Percentiles rank a stretch among this genome's conserved stretches.
Conservation (phyloP, 2,113 vertebrate species). For the Tamias sibiricus region DNA sequence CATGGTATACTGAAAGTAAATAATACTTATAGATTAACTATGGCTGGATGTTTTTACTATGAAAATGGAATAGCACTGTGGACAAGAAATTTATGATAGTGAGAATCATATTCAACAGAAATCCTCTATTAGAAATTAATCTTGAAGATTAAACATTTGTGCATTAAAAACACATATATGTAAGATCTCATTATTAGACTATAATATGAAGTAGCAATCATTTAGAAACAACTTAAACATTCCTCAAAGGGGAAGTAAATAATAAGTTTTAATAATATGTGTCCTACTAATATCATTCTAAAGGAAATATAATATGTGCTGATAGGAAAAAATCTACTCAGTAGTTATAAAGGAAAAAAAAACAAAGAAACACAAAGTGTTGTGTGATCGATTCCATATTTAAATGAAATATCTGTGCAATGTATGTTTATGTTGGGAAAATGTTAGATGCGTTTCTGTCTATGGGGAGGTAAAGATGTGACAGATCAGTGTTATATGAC, state of each 20-base stretch:
- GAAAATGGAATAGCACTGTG: conserved; percentile 67
- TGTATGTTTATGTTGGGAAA: not conserved
- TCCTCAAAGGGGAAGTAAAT: not conserved
- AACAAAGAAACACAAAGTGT: not conserved
- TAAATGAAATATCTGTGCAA: not conserved
- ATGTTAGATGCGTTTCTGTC: not conserved
- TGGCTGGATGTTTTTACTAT: conserved; percentile 62
- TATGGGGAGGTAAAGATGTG: not conserved
- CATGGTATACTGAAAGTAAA: conserved; percentile 54
- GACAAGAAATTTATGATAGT: conserved; percentile 63
- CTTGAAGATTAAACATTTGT: not conserved
- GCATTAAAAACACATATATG: too few species aligned
- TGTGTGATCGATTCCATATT: not conserved
- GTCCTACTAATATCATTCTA: not conserved
- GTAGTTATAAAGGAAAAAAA: not conserved
- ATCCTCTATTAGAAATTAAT: not conserved
- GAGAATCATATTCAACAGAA: conserved; percentile 65
- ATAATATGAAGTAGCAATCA: not conserved
- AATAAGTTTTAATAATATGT: not conserved
- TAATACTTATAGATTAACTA: conserved; percentile 62
- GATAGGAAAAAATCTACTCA: not conserved
- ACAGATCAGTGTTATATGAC: not conserved
- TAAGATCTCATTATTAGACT: not conserved
- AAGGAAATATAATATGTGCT: not conserved
- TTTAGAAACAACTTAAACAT: not conserved